Evolutionary conservation across 2,888 invertebrate genomes (phyloP), one percentile per base, ranked within the genome.

Genomic region (Cryptocephalus moraei): DNA sequence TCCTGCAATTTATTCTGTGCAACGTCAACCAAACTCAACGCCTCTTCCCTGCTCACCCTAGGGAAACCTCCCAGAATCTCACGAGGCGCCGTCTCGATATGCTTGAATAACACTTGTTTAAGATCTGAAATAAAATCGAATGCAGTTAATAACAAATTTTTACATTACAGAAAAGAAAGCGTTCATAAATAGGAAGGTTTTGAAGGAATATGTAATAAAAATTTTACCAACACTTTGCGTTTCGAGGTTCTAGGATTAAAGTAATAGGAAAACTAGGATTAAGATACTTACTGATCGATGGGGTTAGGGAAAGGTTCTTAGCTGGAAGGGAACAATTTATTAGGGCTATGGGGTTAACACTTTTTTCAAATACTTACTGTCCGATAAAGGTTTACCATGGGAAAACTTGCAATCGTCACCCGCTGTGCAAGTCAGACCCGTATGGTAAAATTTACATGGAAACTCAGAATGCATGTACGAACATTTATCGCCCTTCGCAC

Each of bases 391-490:
- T 60, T 83, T 83, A 13, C 84, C 84, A 68, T 97, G 96, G 32
- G 91, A 91, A 71, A 95, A 96, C 71, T 93, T 91, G 73, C 96
- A 97, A 51, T 85, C 83, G 32, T 82, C 81, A 43, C 78, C 77
- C 34, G 75, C 79, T 54, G 80, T 79, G 70, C 95, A 95, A 46
- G 85, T 84, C 69, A 89, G 78, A 53, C 94, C 94, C 45, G 93
- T 89, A 68, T 97, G 95, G 72, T 86, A 94, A 74, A 87, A 95
- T 76, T 95, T 95, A 74, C 96, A 96, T 12, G 96, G 96, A 70
- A 94, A 96, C 69, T 95, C 94, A 62, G 87, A 82, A 73, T 96
- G 96, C 89, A 96, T 89, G 67, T 92, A 97, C 13, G 91, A 78
- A 74, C 96, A 97, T 71, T 91, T 90, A 60, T 93, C 93, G 62